Conservation (phyloP, 2,797 vertebrate species). For the Megalops cyprinoides region DNA sequence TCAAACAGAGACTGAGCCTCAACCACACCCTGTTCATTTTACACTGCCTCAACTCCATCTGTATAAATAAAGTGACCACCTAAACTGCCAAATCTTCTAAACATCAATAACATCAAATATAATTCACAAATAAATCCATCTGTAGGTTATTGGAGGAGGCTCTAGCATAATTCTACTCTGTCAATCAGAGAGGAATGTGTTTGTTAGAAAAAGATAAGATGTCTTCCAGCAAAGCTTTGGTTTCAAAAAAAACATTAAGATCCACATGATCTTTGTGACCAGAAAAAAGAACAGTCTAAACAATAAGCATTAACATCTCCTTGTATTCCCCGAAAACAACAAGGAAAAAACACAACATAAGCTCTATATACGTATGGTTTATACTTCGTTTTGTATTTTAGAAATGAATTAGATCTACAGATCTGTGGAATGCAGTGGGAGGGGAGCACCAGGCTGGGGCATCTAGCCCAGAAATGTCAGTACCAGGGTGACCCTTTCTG, state of each 20-base stretch:
- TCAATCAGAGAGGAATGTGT: conserved; percentile 23
- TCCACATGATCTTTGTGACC: background rate
- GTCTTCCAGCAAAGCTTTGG: conserved; percentile 30
- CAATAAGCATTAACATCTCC: conserved; percentile 11
- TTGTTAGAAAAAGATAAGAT: conserved; percentile 9
- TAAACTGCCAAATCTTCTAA: background rate
- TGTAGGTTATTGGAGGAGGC: background rate
- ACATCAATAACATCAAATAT: conserved; percentile 18
- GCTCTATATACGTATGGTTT: too few species aligned
- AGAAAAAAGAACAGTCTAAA: background rate
- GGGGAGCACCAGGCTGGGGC: background rate
- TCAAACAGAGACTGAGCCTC: background rate
- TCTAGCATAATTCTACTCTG: conserved; percentile 21
- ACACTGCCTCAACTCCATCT: background rate
- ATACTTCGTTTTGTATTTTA: background rate
- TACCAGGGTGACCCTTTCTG: too few species aligned
- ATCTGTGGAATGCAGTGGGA: conserved; percentile 25
- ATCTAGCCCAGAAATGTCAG: background rate
- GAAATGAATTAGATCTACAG: conserved; percentile 13
- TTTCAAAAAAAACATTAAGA: conserved; percentile 12
- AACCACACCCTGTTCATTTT: conserved; percentile 8
- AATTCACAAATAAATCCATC: conserved; percentile 22
- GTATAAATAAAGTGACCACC: background rate
- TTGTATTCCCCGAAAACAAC: background rate
- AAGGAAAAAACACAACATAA: background rate